Conservation (phyloP, 2,113 vertebrate species). For the Struthidea cinerea region DNA sequence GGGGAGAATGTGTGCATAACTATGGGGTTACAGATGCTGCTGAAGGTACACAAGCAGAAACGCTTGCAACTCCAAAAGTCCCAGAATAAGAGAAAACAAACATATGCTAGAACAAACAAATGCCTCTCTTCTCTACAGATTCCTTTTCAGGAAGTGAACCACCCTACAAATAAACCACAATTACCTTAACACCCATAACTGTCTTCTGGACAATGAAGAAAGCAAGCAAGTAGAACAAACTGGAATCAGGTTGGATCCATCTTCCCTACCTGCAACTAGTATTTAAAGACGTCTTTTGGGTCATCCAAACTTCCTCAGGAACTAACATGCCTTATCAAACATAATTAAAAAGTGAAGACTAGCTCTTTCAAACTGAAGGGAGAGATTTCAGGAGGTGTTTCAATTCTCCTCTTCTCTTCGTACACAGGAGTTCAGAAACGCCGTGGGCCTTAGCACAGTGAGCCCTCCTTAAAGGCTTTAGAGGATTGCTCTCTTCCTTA, state of each 20-base stretch:
- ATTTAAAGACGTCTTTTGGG: background rate
- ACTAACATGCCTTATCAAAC: background rate
- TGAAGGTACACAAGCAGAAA: background rate
- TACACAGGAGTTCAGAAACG: background rate
- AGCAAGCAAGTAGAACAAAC: background rate
- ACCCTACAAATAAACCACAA: background rate
- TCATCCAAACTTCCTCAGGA: background rate
- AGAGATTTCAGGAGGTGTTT: background rate
- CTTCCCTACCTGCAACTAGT: background rate
- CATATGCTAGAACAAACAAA: background rate
- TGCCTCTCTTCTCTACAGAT: background rate
- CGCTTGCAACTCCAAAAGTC: background rate
- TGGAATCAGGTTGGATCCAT: background rate
- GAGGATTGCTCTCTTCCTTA: background rate
- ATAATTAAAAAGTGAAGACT: background rate
- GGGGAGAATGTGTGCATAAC: background rate
- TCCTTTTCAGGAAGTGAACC: conserved; percentile 10
- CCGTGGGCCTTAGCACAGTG: background rate
- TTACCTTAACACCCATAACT: background rate
- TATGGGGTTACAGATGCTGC: background rate
- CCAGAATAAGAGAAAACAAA: background rate
- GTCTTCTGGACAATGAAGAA: background rate
- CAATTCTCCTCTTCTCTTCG: background rate
- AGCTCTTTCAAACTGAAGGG: background rate
- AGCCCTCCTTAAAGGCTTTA: background rate